phyloP scores from a whole-genome alignment of 1,140 invertebrate genomes.

The Leptopilina boulardi region DNA sequence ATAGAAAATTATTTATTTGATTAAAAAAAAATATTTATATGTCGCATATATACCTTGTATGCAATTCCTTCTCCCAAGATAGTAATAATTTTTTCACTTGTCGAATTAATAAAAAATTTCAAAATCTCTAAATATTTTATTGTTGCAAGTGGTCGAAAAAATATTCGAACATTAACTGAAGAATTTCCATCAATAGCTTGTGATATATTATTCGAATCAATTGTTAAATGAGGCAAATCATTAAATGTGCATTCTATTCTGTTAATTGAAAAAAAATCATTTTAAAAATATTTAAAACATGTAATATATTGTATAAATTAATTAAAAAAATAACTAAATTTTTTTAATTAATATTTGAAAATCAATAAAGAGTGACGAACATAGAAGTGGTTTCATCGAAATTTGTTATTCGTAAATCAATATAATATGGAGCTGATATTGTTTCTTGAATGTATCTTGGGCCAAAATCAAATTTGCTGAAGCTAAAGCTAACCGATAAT shows the following conservation, averaged over 20 bases:
- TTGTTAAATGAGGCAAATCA: constrained; percentile 60
- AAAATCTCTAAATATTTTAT: constrained; percentile 62
- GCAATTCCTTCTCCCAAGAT: constrained; percentile 70
- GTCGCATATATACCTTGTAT: constrained; percentile 55
- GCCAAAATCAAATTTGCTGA: constrained; percentile 71
- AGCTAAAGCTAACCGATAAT: constrained; percentile 66
- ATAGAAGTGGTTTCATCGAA: constrained; percentile 57
- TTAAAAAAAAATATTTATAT: too few species aligned
- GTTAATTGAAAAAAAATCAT: not conserved
- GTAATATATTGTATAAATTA: not conserved
- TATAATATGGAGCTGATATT: constrained; percentile 54
- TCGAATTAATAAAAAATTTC: constrained; percentile 62
- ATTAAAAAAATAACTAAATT: too few species aligned
- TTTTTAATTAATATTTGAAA: constrained; percentile 12
- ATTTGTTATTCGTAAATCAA: constrained; percentile 66
- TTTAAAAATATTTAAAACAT: constrained; percentile 24
- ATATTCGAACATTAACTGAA: constrained; percentile 60
- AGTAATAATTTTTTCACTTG: constrained; percentile 54
- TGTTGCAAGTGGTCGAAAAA: constrained; percentile 66
- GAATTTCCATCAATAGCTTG: constrained; percentile 54
- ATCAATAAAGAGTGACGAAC: constrained; percentile 53
- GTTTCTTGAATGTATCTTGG: constrained; percentile 68
- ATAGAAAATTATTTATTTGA: too few species aligned
- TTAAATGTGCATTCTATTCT: constrained; percentile 67
- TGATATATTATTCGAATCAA: constrained; percentile 52